Evolutionary conservation across 2,888 invertebrate species (phyloP).

Genomic region (Ametastegia equiseti): DNA sequence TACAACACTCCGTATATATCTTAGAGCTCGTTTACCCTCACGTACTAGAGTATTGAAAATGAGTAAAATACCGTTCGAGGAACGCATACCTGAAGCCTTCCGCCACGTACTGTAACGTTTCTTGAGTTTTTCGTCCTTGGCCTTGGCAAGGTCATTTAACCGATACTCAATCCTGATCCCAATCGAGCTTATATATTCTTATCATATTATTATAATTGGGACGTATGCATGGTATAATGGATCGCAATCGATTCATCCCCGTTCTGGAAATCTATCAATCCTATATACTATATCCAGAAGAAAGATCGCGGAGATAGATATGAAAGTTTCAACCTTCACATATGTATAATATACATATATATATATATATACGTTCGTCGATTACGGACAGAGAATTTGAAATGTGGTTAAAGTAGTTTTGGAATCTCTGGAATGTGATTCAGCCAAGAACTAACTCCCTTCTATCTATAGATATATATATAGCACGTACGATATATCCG

Average conservation of each 20-base stretch:
- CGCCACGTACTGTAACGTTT: not conserved
- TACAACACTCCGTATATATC: not conserved
- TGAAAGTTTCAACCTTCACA: conserved; percentile 32
- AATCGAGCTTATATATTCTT: not conserved
- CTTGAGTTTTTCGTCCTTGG: not conserved
- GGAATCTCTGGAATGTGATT: conserved; percentile 46
- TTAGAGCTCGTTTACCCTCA: not conserved
- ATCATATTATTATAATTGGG: not conserved
- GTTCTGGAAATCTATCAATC: too few relatives aligned
- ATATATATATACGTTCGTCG: not conserved
- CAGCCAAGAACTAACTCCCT: conserved; percentile 35
- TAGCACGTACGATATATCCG: not conserved
- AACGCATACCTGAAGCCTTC: not conserved
- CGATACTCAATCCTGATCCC: not conserved
- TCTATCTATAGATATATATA: not conserved
- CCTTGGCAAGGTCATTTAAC: conserved; percentile 37
- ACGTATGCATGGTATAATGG: too few relatives aligned
- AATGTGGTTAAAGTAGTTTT: conserved; percentile 41
- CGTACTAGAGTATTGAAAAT: conserved; percentile 17
- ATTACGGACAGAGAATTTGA: conserved; percentile 38
- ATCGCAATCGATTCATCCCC: too few relatives aligned
- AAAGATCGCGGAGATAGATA: too few relatives aligned
- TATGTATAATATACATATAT: not conserved
- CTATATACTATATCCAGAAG: too few relatives aligned
- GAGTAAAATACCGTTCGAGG: conserved; percentile 15